Evolutionary conservation across 2,888 invertebrate genomes (phyloP), one percentile per base, ranked within the genome.

Genomic region (Leucoptera coffeella): DNA sequence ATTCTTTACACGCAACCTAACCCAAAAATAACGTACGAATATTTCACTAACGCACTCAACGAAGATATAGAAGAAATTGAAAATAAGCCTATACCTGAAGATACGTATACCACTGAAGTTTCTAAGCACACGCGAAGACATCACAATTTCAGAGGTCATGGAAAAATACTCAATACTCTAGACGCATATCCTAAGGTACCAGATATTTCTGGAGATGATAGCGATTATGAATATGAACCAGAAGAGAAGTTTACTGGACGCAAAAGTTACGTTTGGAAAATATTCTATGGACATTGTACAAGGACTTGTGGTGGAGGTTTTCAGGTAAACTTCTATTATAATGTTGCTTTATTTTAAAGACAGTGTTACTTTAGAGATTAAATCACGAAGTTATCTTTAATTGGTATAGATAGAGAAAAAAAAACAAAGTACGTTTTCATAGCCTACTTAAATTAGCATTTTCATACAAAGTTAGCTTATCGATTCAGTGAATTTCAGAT

Each of bases 11-110:
- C 87, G 38, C 82, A 87, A 50, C 74, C 80, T 24, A 92, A 91
- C 61, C 85, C 86, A 1, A 92, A 86, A n/a, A 82, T 93, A 36
- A 85, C 86, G 50, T 93, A 93, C 50, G 87, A 90, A 47, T 93
- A 91, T 51, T 81, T 87, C 35, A 64, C 91, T 19, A 88, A 90
- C 25, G 69, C 83, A 26, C 50, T 74, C 27, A 48, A 61, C 28
- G 52, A 53, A 34, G 59, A 64, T 25, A 42, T 55, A 30, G 56
- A 59, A 11, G 4, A 46, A 40, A 38, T 28, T 42, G 2, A 49
- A 43, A 25, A 30, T 46, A 29, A 10, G 11, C 2, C 14, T 7
- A 8, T 11, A 10, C 38, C 42, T 22, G 56, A 56, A n/a, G 29
- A 41, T 9, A 30, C 41, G 12, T 34, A 46, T 8, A 45, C 49